Conservation (phyloP, 2,888 invertebrate species). For the Scaptomyza parva region DNA sequence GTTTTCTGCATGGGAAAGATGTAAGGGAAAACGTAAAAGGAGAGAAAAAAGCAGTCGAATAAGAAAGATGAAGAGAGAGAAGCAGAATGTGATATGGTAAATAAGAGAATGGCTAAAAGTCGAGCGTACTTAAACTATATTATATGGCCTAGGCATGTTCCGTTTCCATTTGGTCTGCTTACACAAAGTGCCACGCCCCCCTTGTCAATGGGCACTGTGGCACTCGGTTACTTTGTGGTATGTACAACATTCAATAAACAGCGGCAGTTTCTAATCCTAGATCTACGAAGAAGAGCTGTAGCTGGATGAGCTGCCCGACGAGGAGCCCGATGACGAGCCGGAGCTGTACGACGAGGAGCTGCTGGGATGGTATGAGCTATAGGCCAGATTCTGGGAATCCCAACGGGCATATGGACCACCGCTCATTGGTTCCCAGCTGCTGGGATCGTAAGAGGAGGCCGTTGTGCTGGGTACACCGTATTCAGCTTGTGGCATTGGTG, state of each 20-base stretch:
- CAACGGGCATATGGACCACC: constrained; percentile 93
- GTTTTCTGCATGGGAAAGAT: constrained; percentile 51
- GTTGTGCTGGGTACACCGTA: constrained; percentile 90
- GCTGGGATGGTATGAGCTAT: constrained; percentile 90
- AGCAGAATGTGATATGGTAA: constrained; percentile 15
- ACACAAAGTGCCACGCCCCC: constrained; percentile 53
- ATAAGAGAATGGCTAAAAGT: constrained; percentile 72
- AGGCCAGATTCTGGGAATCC: constrained; percentile 89
- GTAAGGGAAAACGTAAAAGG: constrained; percentile 11
- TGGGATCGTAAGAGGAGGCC: constrained; percentile 89
- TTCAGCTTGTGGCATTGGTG: constrained; percentile 87
- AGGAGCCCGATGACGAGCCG: constrained; percentile 77
- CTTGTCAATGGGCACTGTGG: constrained; percentile 1
- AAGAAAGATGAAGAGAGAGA: constrained; percentile 7
- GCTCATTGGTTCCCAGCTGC: constrained; percentile 88
- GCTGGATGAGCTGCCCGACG: constrained; percentile 77
- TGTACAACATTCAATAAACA: constrained; percentile 55
- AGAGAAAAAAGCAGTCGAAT: constrained; percentile 18
- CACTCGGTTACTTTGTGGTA: constrained; percentile 64
- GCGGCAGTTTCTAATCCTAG: constrained; percentile 40
- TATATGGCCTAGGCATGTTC: constrained; percentile 75
- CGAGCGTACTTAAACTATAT: constrained; percentile 53
- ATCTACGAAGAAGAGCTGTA: constrained; percentile 77
- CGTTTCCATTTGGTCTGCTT: constrained; percentile 71
- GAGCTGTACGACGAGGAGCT: constrained; percentile 86